Conservation (phyloP, 2,888 invertebrate species). For the Mesochorus sp. region DNA sequence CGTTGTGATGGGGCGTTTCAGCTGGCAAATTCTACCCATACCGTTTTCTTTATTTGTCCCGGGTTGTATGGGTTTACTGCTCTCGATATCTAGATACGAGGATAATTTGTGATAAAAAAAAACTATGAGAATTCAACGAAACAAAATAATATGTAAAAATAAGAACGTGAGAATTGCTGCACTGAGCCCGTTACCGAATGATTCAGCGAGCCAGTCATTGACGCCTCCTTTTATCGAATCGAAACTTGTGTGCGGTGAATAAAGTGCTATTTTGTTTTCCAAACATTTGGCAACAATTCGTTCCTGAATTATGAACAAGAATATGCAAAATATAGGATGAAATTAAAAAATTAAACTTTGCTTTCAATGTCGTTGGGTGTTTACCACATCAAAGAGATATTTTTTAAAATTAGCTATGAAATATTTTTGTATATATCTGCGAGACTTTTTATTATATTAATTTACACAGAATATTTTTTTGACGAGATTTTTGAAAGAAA, state of each 20-base stretch:
- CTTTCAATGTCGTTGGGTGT: not conserved
- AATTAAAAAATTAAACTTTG: too few relatives aligned
- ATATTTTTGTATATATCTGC: not conserved
- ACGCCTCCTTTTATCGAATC: conserved; percentile 93
- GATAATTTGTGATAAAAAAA: not conserved
- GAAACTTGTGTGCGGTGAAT: conserved; percentile 96
- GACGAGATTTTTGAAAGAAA: too few relatives aligned
- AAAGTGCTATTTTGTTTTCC: conserved; percentile 93
- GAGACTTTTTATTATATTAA: not conserved
- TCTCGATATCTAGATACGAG: conserved; percentile 68
- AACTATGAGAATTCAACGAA: too few relatives aligned
- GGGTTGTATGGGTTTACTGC: conserved; percentile 74
- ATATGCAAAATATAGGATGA: not conserved
- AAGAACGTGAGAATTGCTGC: too few relatives aligned
- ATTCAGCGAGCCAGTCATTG: conserved; percentile 95
- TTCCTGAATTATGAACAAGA: conserved; percentile 85
- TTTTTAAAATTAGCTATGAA: too few relatives aligned
- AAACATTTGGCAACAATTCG: conserved; percentile 90
- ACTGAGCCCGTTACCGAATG: conserved; percentile 85
- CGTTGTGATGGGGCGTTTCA: conserved; percentile 84
- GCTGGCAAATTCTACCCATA: conserved; percentile 84
- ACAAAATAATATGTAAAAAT: too few relatives aligned
- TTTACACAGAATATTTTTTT: too few relatives aligned
- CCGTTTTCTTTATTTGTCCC: conserved; percentile 80
- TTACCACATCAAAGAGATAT: not conserved